Percentiles rank a stretch among this genome's conserved stretches.
phyloP scores from a whole-genome alignment of 2,113 vertebrate genomes.

The zebrafish (Danio rerio) region GRCz12tu NC_133188.1:8870001-8870500 shows the following conservation, averaged over 20 bases:
- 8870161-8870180: background rate
- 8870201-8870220: background rate
- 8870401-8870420: conserved; percentile 45
- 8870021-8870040: conserved; percentile 55
- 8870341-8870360: conserved; percentile 4
- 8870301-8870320: background rate
- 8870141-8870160: conserved; percentile 2
- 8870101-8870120: background rate
- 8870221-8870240: background rate
- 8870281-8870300: conserved; percentile 32
- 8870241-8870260: background rate
- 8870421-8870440: conserved; percentile 57
- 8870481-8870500: conserved; percentile 69
- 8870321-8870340: background rate
- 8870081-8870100: conserved; percentile 31
- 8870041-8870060: conserved; percentile 31
- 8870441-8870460: conserved; percentile 70
- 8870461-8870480: conserved; percentile 69
- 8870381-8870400: conserved; percentile 19
- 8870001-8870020: conserved; percentile 51
- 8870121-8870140: background rate
- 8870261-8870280: conserved; percentile 27
- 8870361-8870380: conserved; percentile 38
- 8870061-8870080: conserved; percentile 18
- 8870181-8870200: background rate